These are phyloP conservation scores for Coenonympha arcania DNA, from an alignment of 2,888 invertebrate species.

Conservation along the genomic window DNA sequence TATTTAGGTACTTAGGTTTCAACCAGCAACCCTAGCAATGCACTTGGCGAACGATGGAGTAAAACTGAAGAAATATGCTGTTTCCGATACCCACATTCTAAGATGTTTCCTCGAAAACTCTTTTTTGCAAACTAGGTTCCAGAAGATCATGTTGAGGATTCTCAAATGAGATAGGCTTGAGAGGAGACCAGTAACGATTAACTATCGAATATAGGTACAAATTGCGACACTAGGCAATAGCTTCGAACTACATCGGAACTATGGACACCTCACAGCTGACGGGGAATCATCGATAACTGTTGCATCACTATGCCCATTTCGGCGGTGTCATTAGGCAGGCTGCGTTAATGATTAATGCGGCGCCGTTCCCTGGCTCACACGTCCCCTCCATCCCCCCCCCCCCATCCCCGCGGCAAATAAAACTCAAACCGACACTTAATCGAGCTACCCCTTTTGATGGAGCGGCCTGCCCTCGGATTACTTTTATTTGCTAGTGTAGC, in stretches of 20 bases:
- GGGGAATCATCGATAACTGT: slow-evolving; percentile 36
- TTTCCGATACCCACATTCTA: no score
- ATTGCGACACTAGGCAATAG: background rate
- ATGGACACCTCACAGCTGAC: slow-evolving; percentile 16
- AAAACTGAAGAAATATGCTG: no score
- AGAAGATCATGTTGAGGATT: no score
- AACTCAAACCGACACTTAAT: slow-evolving; percentile 69
- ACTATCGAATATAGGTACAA: background rate
- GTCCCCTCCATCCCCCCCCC: slow-evolving; percentile 35
- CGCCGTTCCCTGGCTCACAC: slow-evolving; percentile 52
- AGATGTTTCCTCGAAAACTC: no score
- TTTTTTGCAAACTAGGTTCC: no score
- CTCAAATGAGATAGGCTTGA: no score
- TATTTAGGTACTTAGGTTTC: no score
- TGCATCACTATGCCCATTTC: slow-evolving; percentile 61
- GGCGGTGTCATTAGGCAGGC: slow-evolving; percentile 72
- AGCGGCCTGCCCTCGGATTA: slow-evolving; percentile 52
- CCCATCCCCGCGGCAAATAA: slow-evolving; percentile 54
- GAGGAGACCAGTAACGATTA: no score
- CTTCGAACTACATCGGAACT: background rate
- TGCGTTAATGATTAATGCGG: slow-evolving; percentile 74
- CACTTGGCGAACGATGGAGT: no score
- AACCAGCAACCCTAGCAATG: no score
- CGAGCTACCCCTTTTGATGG: slow-evolving; percentile 72
- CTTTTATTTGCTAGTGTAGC: slow-evolving; percentile 53